These are phyloP conservation scores for Chelonia mydas DNA, from an alignment of 2,797 vertebrate species.

Conservation along the genomic window DNA sequence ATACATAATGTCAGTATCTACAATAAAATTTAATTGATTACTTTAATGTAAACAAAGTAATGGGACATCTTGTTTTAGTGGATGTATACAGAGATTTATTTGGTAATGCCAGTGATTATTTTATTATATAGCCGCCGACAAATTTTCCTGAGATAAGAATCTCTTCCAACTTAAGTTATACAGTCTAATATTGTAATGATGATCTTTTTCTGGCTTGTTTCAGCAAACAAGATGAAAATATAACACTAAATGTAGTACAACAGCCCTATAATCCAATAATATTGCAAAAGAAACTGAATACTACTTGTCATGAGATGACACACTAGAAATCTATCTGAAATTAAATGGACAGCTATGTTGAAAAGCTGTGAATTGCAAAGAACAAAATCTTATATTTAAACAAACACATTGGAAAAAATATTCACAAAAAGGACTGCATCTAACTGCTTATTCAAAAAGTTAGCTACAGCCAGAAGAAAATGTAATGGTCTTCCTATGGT, in stretches of 20 bases:
- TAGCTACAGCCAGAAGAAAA: slow-evolving; percentile 44
- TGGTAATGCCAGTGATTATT: slow-evolving; percentile 38
- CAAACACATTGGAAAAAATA: slow-evolving; percentile 52
- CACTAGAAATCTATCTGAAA: slow-evolving; percentile 66
- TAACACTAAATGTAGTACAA: slow-evolving; percentile 69
- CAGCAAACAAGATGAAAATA: slow-evolving; percentile 60
- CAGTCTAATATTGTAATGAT: background rate
- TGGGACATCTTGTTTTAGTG: slow-evolving; percentile 9
- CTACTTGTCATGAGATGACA: slow-evolving; percentile 61
- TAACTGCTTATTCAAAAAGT: slow-evolving; percentile 64
- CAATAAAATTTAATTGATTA: background rate
- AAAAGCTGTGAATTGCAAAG: slow-evolving; percentile 63
- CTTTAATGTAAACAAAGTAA: background rate
- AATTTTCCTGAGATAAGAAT: slow-evolving; percentile 50
- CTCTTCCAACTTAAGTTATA: slow-evolving; percentile 35
- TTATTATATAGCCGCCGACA: background rate
- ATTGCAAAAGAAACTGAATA: slow-evolving; percentile 53
- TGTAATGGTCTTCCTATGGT: slow-evolving; percentile 51
- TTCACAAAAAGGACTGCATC: slow-evolving; percentile 26
- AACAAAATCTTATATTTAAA: slow-evolving; percentile 60
- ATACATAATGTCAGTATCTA: background rate
- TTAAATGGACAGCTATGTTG: slow-evolving; percentile 69
- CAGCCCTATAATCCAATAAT: slow-evolving; percentile 11
- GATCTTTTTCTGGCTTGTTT: background rate
- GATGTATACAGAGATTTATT: slow-evolving; percentile 19